Percentiles rank a stretch among this genome's conserved stretches.
Evolutionary conservation across 2,113 vertebrate genomes (phyloP).

Genomic region (Zootoca vivipara): DNA sequence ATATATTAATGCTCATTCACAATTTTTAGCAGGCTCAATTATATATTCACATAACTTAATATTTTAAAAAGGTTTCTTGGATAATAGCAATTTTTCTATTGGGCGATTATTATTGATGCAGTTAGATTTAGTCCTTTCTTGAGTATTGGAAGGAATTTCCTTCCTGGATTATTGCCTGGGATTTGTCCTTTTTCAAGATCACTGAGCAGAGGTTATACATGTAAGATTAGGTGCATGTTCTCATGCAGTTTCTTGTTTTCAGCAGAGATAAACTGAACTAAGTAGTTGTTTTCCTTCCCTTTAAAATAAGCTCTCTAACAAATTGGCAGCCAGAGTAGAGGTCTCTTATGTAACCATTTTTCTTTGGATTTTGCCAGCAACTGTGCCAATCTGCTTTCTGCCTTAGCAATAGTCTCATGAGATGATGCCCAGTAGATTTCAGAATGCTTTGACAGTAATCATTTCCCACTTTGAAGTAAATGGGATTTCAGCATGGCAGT

Average conservation of each 20-base stretch:
- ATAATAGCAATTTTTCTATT: conserved; percentile 6
- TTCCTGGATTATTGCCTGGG: background rate
- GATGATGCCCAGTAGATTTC: background rate
- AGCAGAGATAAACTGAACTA: background rate
- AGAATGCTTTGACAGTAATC: background rate
- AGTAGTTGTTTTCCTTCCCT: background rate
- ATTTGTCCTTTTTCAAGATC: conserved; percentile 1
- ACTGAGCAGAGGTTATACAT: background rate
- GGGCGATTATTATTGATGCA: conserved; percentile 17
- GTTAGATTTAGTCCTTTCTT: background rate
- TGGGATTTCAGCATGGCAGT: background rate
- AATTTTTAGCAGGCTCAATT: background rate
- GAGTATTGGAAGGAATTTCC: conserved; percentile 19
- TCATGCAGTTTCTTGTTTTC: conserved; percentile 10
- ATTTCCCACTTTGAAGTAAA: background rate
- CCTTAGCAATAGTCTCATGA: background rate
- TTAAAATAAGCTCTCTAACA: conserved; percentile 1
- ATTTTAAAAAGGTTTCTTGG: background rate
- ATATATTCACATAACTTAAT: background rate
- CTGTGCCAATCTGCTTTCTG: background rate
- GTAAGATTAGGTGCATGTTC: background rate
- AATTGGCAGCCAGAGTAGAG: background rate
- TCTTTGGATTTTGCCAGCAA: background rate
- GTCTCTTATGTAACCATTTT: background rate
- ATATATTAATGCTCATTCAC: background rate